Conservation (phyloP, 2,797 vertebrate genomes). For the Paedocypris micromegethes region DNA sequence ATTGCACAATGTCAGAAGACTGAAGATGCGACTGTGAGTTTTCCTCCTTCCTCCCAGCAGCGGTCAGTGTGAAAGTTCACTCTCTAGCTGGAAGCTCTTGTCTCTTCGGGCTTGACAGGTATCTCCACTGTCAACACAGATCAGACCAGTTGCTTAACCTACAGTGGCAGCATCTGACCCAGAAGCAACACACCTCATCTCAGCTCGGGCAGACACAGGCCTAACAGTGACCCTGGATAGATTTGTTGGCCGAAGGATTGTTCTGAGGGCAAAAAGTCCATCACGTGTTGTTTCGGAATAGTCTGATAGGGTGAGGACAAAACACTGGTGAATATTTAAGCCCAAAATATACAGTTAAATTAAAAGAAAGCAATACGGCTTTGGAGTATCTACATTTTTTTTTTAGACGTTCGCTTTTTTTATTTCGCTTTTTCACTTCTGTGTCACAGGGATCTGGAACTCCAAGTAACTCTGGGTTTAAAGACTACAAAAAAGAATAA, state of each 20-base stretch:
- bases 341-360: too few relatives aligned
- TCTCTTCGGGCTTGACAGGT: constrained; percentile 59
- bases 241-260: constrained; percentile 51
- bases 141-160: constrained; percentile 63
- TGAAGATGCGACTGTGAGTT: constrained; percentile 35
- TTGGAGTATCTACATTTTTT: too few relatives aligned
- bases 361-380: too few relatives aligned
- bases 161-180: constrained; percentile 62
- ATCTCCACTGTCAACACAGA: constrained; percentile 65
- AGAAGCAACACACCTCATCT: constrained; percentile 67
- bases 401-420: too few relatives aligned
- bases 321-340: too few relatives aligned
- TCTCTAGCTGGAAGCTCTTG: constrained; percentile 60
- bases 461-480: too few relatives aligned
- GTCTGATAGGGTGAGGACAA: too few relatives aligned
- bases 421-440: too few relatives aligned
- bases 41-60: constrained; percentile 44
- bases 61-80: constrained; percentile 55
- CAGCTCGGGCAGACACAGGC: constrained; percentile 56
- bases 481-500: too few relatives aligned
- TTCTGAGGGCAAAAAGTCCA: constrained; percentile 33
- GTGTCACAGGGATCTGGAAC: too few relatives aligned
- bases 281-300: too few relatives aligned
- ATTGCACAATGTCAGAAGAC: constrained; percentile 6
- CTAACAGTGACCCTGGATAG: constrained; percentile 42